Conservation (phyloP, 2,113 vertebrate species). For the Xenopus borealis region DNA sequence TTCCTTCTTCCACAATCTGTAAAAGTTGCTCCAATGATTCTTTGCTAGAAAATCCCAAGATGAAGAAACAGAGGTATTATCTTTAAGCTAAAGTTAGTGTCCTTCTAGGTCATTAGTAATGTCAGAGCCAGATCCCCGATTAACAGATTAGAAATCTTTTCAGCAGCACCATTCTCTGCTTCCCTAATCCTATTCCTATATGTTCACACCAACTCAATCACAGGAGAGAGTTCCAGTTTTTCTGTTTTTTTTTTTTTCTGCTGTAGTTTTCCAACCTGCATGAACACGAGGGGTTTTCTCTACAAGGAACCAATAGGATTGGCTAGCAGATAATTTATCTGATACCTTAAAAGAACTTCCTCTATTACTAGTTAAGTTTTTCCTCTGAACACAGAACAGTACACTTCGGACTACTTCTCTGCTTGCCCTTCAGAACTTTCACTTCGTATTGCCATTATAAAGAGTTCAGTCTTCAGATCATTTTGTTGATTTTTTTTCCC, state of each 20-base stretch:
- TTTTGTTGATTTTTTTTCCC: too few relatives aligned
- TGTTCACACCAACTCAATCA: neutral
- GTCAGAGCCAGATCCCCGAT: slow-evolving; percentile 40
- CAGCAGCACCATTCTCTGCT: slow-evolving; percentile 18
- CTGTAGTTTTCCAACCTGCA: slow-evolving; percentile 7
- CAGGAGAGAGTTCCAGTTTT: neutral
- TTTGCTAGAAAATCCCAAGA: neutral
- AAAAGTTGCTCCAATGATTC: neutral
- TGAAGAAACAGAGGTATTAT: slow-evolving; percentile 6
- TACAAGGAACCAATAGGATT: slow-evolving; percentile 4
- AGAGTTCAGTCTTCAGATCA: too few relatives aligned
- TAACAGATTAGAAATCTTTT: slow-evolving; percentile 39
- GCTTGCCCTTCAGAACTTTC: too few relatives aligned
- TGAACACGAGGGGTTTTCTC: slow-evolving; percentile 23
- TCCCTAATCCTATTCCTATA: slow-evolving; percentile 8
- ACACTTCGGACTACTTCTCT: neutral
- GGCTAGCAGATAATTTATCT: neutral
- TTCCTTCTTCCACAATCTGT: too few relatives aligned
- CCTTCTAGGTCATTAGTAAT: slow-evolving; percentile 22
- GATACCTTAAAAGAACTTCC: slow-evolving; percentile 10
- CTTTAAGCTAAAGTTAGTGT: slow-evolving; percentile 11
- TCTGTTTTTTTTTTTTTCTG: neutral
- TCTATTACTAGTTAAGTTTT: neutral
- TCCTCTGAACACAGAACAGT: neutral
- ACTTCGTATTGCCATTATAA: too few relatives aligned